A percentile compares a stretch with the other conserved stretches of the same genome.
These are phyloP conservation scores for Drosophila siamana DNA, from an alignment of 2,888 invertebrate genomes.

Conservation along the genomic window DNA sequence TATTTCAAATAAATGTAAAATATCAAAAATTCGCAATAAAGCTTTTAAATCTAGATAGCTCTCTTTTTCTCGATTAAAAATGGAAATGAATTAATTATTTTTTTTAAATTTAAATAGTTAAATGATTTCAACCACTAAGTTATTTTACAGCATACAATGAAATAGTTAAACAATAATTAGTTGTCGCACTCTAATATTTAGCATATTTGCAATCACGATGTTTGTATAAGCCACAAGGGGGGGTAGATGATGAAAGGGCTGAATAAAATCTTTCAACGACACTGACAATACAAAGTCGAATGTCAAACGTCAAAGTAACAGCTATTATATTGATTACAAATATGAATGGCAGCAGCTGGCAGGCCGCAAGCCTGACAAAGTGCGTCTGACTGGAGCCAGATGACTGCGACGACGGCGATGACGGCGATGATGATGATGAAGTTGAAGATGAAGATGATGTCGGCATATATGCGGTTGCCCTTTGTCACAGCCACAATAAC, in stretches of 20 bases:
- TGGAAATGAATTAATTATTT: too few species aligned
- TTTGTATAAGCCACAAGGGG: neutral
- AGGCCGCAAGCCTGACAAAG: slow-evolving; percentile 59
- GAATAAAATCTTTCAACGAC: slow-evolving; percentile 62
- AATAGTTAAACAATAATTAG: too few species aligned
- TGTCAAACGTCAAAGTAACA: slow-evolving; percentile 66
- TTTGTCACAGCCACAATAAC: slow-evolving; percentile 76
- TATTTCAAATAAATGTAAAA: too few species aligned
- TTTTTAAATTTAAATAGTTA: too few species aligned
- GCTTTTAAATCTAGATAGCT: too few species aligned
- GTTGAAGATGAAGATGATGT: slow-evolving; percentile 40
- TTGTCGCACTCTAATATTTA: too few species aligned
- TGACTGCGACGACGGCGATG: slow-evolving; percentile 21
- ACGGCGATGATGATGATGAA: slow-evolving; percentile 21
- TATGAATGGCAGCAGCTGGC: slow-evolving; percentile 66
- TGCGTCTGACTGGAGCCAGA: slow-evolving; percentile 64
- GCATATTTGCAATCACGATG: too few species aligned
- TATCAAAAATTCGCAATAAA: too few species aligned
- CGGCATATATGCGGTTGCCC: slow-evolving; percentile 70
- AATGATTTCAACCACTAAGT: too few species aligned
- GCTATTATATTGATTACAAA: slow-evolving; percentile 76
- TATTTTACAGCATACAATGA: too few species aligned
- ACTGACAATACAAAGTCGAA: slow-evolving; percentile 72
- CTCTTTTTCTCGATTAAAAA: too few species aligned
- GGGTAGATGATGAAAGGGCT: slow-evolving; percentile 1